Percentiles rank a stretch among this genome's conserved stretches.
phyloP scores from a whole-genome alignment of 2,113 vertebrate genomes.

The Psittacus erithacus region DNA sequence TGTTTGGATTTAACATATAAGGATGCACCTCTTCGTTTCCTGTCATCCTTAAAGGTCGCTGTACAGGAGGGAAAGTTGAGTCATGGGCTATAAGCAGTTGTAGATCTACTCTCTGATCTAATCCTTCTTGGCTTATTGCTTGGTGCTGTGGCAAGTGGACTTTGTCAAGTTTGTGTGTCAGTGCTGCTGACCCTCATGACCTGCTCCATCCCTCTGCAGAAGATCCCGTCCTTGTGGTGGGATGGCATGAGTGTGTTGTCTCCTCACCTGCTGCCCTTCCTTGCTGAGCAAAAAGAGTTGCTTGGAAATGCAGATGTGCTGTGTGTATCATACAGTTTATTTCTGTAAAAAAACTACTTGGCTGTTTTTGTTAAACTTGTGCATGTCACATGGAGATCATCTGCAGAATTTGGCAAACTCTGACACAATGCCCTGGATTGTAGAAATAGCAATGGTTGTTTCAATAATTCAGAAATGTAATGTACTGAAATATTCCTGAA shows the following conservation, averaged over 20 bases:
- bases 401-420: neutral
- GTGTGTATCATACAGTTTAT: neutral
- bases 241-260: neutral
- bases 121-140: conserved; percentile 40
- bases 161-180: neutral
- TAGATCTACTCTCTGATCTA: conserved; percentile 23
- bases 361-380: neutral
- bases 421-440: neutral
- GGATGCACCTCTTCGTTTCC: neutral
- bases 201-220: neutral
- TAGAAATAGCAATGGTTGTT: neutral
- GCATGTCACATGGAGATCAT: accelerated
- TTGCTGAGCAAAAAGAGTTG: neutral
- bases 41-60: conserved; percentile 19
- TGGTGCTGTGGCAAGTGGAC: conserved; percentile 20
- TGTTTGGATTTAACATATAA: conserved; percentile 49
- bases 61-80: conserved; percentile 47
- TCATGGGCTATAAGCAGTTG: conserved; percentile 51
- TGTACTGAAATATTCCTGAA: neutral
- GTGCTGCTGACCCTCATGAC: neutral
- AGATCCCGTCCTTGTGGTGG: neutral
- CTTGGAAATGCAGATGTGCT: neutral
- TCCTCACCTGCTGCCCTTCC: neutral
- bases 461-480: neutral
- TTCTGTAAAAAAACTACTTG: neutral